phyloP scores from a whole-genome alignment of 2,888 invertebrate species.

The Arge pagana region DNA sequence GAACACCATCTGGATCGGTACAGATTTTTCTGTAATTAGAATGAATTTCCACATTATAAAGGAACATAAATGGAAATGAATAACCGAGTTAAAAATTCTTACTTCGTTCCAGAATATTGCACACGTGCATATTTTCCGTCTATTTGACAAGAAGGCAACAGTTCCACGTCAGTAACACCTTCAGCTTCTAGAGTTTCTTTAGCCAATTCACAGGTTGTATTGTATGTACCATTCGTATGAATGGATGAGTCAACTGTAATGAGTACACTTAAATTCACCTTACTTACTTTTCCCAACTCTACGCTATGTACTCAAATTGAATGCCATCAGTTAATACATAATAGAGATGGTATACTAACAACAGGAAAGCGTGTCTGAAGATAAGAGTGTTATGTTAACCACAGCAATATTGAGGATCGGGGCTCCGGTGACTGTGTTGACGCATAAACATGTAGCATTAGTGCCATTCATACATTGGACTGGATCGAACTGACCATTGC shows the following conservation, averaged over 20 bases:
- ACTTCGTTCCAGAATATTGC: slow-evolving; percentile 54
- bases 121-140: slow-evolving; percentile 61
- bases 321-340: neutral
- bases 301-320: too few relatives aligned
- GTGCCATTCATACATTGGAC: slow-evolving; percentile 67
- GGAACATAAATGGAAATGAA: slow-evolving; percentile 18
- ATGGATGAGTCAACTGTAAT: slow-evolving; percentile 52
- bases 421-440: slow-evolving; percentile 62
- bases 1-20: slow-evolving; percentile 62
- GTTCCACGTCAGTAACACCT: slow-evolving; percentile 46
- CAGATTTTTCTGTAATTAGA: slow-evolving; percentile 62
- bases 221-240: slow-evolving; percentile 53
- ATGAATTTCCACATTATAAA: slow-evolving; percentile 23
- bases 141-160: slow-evolving; percentile 59
- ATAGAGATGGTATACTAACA: slow-evolving; percentile 50
- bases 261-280: too few relatives aligned
- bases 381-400: slow-evolving; percentile 49
- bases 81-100: slow-evolving; percentile 36
- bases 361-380: slow-evolving; percentile 49
- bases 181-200: slow-evolving; percentile 31
- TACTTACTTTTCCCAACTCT: too few relatives aligned
- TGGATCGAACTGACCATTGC: slow-evolving; percentile 70
- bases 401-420: slow-evolving; percentile 48
- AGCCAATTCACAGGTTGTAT: slow-evolving; percentile 56
- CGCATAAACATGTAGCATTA: slow-evolving; percentile 64